Base-by-base conservation (phyloP, 1,140 invertebrate species). In the Triops longicaudatus region DNA sequence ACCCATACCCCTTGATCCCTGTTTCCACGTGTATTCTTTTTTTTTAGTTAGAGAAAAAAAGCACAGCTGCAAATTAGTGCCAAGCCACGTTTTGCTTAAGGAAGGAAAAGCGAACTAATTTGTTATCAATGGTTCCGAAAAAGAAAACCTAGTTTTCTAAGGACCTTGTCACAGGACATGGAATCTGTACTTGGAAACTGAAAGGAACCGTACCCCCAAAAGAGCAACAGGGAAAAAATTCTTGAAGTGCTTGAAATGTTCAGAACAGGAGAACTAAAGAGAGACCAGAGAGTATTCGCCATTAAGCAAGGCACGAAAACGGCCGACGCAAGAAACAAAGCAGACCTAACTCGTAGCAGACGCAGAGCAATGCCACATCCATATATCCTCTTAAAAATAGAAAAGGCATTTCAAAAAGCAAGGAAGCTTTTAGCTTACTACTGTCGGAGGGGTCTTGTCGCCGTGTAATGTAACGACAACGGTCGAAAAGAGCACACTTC, bases 351-450 rank as follows among this genome's bases (percentile, higher is more conserved):
- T 63, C 50, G 50, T 7, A 63, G 50, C 50, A 63, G 50, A 63
- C 50, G 14, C n/a, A 22, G n/a, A 11, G 0, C 17, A 63, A 63
- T n/a, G 50, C 50, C 14, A 63, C 22, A 22, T 10, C 17, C 50
- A 63, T 63, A 37, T 37, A 63, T 63, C 50, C 50, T n/a, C 50
- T 63, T 63, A 63, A 63, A 37, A 63, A 63, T 63, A 63, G 50
- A 63, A 63, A 63, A 63, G 17, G 50, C 50, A 37, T 2, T 63
- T 63, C 6, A n/a, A 63, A 63, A 63, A 63, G 50, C 50, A 63
- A 63, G 50, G 50, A 63, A 63, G 50, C 50, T 63, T 63, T 63
- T 63, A 63, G 50, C 50, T 63, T 44, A 17, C 43, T 44, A 17
- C 43, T 5, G 17, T 63, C 50, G 17, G 10, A 17, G 17, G 6